Base-by-base conservation (phyloP, 1,140 invertebrate genomes). In the Drosophila ananassae region DNA sequence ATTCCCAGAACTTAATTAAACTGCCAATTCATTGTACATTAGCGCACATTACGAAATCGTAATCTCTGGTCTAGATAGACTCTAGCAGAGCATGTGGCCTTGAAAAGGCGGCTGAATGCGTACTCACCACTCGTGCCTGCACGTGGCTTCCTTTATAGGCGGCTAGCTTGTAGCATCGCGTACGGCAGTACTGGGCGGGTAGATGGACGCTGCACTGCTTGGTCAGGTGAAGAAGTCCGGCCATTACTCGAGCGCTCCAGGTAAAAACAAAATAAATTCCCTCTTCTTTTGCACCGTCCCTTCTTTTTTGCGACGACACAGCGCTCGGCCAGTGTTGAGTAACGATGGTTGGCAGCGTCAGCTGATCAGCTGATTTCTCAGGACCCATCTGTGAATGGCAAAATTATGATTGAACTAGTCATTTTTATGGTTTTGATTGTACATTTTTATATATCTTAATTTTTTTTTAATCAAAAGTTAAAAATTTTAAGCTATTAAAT, bases 121-220 rank as follows among this genome's bases (percentile, higher is more conserved):
- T 53, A 89, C 83, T 89, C 73, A 89, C 83, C 76, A 79, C 84
- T 71, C 73, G 59, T 2, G 72, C 17, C 34, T 66, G 76, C 48
- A 77, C 74, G 73, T 67, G 57, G 24, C 12, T 41, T 21, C 57
- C 57, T n/a, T 63, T 61, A 32, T 32, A 6, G 13, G 17, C 4
- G n/a, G 17, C 56, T 48, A 54, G n/a, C 17, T 60, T 67, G 56
- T 73, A 60, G 47, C 72, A 77, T 60, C 50, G 64, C 28, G 61
- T 53, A 47, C 74, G 55, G 32, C 62, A 79, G 21, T 59, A 68
- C 17, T 71, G 37, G 32, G 48, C 51, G 7, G 68, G 71, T 44
- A 73, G 44, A n/a, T 89, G 82, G 47, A 74, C 74, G 79, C 77
- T 84, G 73, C 63, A 84, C 73, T 89, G 67, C 68, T 85, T 89